phyloP scores from a whole-genome alignment of 2,113 vertebrate species.

The Rafetus swinhoei region DNA sequence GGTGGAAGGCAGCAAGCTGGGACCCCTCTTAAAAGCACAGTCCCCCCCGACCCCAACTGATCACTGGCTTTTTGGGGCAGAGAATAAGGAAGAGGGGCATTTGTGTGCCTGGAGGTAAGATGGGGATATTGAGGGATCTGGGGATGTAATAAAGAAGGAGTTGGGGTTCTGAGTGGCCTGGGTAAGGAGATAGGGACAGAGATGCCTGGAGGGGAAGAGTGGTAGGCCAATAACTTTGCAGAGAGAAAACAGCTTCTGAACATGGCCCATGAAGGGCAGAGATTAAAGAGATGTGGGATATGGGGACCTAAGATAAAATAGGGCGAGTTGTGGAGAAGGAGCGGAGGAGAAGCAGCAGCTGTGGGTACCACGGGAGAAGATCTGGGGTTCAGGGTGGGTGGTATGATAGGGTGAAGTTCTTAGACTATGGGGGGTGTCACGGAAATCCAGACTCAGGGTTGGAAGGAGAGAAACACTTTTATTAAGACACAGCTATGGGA shows the following conservation, averaged over 20 bases:
- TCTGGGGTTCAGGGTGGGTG: background rate
- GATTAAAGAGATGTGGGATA: background rate
- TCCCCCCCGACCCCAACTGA: background rate
- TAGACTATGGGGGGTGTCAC: background rate
- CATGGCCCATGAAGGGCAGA: background rate
- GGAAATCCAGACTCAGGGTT: no score
- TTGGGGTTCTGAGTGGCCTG: background rate
- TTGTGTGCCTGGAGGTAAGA: no score
- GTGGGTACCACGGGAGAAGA: background rate
- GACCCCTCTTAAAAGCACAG: background rate
- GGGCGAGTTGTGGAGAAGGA: background rate
- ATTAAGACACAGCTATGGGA: no score
- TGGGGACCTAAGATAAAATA: background rate
- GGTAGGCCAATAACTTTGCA: background rate
- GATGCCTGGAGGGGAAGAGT: background rate
- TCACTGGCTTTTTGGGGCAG: background rate
- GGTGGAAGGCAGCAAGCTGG: background rate
- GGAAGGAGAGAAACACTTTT: no score
- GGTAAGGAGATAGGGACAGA: background rate
- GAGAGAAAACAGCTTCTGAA: background rate
- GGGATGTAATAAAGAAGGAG: background rate
- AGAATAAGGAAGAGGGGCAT: background rate
- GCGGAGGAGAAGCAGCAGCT: background rate
- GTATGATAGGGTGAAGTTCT: background rate
- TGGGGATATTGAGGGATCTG: background rate